Conservation (phyloP, 2,888 invertebrate species). For the Pandemis cinnamomeana region DNA sequence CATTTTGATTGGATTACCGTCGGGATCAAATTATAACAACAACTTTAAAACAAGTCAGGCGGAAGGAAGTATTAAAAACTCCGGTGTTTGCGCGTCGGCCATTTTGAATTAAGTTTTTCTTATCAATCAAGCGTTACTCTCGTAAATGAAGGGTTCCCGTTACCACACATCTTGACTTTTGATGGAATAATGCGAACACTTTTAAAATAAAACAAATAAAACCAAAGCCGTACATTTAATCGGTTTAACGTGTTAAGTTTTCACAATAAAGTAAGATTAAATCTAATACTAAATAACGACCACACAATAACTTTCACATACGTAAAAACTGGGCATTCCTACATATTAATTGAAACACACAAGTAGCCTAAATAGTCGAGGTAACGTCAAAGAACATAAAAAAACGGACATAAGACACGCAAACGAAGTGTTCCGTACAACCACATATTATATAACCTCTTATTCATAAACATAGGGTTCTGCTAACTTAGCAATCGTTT, state of each 20-base stretch:
- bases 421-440: no score
- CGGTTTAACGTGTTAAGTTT: neutral
- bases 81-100: no score
- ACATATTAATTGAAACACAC: conserved; percentile 33
- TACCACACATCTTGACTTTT: no score
- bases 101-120: no score
- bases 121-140: no score
- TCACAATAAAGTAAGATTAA: conserved; percentile 7
- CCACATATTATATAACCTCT: no score
- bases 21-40: conserved; percentile 8
- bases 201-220: neutral
- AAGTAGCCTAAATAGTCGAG: conserved; percentile 21
- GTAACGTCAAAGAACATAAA: conserved; percentile 22
- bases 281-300: conserved; percentile 12
- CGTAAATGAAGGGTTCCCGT: no score
- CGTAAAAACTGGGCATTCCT: conserved; percentile 25
- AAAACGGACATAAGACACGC: neutral
- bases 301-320: conserved; percentile 24
- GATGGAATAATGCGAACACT: neutral
- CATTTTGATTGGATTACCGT: conserved; percentile 13
- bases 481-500: no score
- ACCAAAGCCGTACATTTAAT: neutral
- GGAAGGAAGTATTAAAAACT: neutral
- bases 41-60: no score
- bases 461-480: no score